These are phyloP conservation scores for Lacanobia oleracea DNA, from an alignment of 2,888 invertebrate species.

Conservation along the genomic window DNA sequence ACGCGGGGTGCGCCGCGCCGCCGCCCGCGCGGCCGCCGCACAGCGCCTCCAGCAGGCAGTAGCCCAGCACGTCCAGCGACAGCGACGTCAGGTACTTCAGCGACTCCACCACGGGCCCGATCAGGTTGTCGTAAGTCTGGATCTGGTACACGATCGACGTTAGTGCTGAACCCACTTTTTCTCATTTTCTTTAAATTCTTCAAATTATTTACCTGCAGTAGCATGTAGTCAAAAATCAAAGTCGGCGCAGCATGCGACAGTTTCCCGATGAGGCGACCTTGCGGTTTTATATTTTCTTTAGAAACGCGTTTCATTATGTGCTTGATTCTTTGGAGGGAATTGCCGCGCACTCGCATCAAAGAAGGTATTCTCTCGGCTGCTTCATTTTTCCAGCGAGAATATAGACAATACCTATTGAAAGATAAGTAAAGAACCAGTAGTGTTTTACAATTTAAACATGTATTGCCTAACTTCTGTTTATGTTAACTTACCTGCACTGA, in stretches of 20 bases:
- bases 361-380: slow-evolving; percentile 94
- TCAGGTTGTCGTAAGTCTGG: slow-evolving; percentile 98
- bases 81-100: slow-evolving; percentile 98
- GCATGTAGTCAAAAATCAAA: slow-evolving; percentile 98
- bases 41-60: slow-evolving; percentile 98
- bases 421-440: slow-evolving; percentile 10
- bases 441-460: not conserved
- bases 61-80: slow-evolving; percentile 98
- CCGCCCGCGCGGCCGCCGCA: slow-evolving; percentile 90
- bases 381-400: slow-evolving; percentile 99
- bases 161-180: not conserved
- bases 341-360: slow-evolving; percentile 95
- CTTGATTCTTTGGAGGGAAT: slow-evolving; percentile 97
- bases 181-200: not conserved
- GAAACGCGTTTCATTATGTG: slow-evolving; percentile 99
- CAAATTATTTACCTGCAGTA: slow-evolving; percentile 80
- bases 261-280: slow-evolving; percentile 98
- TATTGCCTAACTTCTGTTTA: not conserved
- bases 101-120: slow-evolving; percentile 99
- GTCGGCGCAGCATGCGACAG: slow-evolving; percentile 98
- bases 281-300: slow-evolving; percentile 99
- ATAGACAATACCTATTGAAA: slow-evolving; percentile 94
- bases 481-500: slow-evolving; percentile 92
- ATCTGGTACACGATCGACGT: slow-evolving; percentile 90
- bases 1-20: slow-evolving; percentile 96